phyloP scores from a whole-genome alignment of 2,888 invertebrate species.

The Biston betularia region DNA sequence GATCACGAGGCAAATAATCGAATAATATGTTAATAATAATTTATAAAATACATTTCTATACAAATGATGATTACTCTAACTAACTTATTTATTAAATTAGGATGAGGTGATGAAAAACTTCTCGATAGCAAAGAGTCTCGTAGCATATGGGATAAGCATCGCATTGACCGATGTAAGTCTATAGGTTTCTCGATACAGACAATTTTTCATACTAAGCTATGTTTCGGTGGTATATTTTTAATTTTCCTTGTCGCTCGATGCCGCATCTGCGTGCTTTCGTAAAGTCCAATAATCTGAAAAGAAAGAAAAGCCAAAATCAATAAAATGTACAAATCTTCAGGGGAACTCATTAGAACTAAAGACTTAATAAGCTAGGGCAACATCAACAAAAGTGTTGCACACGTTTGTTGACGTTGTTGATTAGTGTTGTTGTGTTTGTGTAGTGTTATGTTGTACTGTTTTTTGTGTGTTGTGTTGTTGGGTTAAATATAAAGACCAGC shows the following conservation, averaged over 20 bases:
- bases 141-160: background rate
- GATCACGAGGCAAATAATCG: conserved; percentile 43
- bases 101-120: too few relatives aligned
- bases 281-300: conserved; percentile 85
- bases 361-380: too few relatives aligned
- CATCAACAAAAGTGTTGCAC: too few relatives aligned
- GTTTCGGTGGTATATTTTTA: conserved; percentile 47
- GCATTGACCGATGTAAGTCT: background rate
- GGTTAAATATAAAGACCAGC: too few relatives aligned
- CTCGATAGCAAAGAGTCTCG: background rate
- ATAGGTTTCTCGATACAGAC: background rate
- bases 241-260: conserved; percentile 81
- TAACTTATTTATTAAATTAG: background rate
- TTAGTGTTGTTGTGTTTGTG: too few relatives aligned
- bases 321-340: background rate
- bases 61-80: conserved; percentile 6
- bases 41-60: conserved; percentile 49
- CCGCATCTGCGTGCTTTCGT: conserved; percentile 76
- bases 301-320: conserved; percentile 42
- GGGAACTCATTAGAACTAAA: too few relatives aligned
- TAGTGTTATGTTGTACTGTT: too few relatives aligned
- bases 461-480: too few relatives aligned
- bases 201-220: conserved; percentile 17
- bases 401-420: too few relatives aligned
- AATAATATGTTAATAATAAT: conserved; percentile 55